Conservation (phyloP, 2,888 invertebrate species). For the Ditylenchus weischeri region DNA sequence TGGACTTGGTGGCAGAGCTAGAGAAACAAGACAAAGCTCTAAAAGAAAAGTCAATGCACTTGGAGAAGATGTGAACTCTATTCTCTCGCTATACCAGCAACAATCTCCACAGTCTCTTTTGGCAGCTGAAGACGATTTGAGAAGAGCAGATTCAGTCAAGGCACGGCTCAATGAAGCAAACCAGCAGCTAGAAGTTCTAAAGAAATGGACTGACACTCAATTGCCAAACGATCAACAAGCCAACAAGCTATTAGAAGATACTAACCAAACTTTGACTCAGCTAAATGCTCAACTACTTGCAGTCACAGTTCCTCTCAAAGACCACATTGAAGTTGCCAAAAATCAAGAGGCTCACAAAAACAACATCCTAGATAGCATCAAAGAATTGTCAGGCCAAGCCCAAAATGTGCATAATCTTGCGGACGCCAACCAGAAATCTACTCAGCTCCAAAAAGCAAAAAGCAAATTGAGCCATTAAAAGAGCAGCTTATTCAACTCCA, state of each 20-base stretch:
- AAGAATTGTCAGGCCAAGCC: not conserved
- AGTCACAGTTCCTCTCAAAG: not conserved
- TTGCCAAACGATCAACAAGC: slow-evolving; percentile 1
- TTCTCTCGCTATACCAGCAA: not conserved
- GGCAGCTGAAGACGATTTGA: slow-evolving; percentile 1
- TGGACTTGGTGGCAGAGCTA: slow-evolving; percentile 1
- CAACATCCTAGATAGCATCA: not conserved
- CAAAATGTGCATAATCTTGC: not conserved
- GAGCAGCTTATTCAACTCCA: not conserved
- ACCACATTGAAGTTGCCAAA: slow-evolving; percentile 2
- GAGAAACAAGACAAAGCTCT: not conserved
- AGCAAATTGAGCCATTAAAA: slow-evolving; percentile 1
- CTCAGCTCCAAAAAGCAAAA: not conserved
- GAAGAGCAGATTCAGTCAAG: slow-evolving; percentile 1
- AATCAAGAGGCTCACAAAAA: not conserved
- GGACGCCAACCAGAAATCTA: slow-evolving; percentile 4
- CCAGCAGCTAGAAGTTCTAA: not conserved
- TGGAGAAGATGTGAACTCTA: not conserved
- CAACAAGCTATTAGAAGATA: slow-evolving; percentile 14
- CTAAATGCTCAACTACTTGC: no score
- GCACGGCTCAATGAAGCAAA: slow-evolving; percentile 4
- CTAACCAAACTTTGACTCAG: not conserved
- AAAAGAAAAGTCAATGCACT: not conserved
- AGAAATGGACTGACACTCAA: not conserved
- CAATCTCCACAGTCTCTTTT: slow-evolving; percentile 4